Conservation (phyloP, 2,113 vertebrate species). For the Solea solea region DNA sequence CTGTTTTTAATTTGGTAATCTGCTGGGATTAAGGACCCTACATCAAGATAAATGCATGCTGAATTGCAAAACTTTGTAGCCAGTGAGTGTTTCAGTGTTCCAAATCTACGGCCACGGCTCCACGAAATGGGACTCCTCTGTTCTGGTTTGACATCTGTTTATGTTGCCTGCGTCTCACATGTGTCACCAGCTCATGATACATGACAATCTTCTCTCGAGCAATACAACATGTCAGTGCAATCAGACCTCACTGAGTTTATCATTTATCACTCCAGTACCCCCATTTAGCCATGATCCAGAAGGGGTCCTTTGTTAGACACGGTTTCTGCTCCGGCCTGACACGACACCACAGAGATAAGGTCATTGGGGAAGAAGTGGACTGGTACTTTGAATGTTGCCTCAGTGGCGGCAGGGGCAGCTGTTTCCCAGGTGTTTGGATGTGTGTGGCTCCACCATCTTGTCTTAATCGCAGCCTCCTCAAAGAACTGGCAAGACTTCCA, state of each 20-base stretch:
- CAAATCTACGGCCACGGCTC: background rate
- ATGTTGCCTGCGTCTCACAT: slow-evolving; percentile 1
- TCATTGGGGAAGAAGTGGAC: slow-evolving; percentile 38
- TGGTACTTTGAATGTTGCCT: slow-evolving; percentile 34
- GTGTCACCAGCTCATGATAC: slow-evolving; percentile 29
- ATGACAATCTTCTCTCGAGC: slow-evolving; percentile 32
- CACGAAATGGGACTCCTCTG: background rate
- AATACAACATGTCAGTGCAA: slow-evolving; percentile 30
- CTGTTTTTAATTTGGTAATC: no score
- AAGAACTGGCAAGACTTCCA: slow-evolving; percentile 76
- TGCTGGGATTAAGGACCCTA: no score
- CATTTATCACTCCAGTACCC: slow-evolving; percentile 25
- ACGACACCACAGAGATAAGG: slow-evolving; percentile 25
- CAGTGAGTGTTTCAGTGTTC: no score
- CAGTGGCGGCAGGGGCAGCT: slow-evolving; percentile 65
- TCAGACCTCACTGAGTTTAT: slow-evolving; percentile 36
- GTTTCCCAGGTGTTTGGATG: slow-evolving; percentile 77
- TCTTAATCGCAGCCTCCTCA: slow-evolving; percentile 66
- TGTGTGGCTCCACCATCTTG: slow-evolving; percentile 74
- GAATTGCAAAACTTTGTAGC: no score
- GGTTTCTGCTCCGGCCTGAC: slow-evolving; percentile 24
- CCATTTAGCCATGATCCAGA: background rate
- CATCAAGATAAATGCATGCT: no score
- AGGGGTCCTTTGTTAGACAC: slow-evolving; percentile 9
- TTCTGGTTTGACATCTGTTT: slow-evolving; percentile 43